Conservation (phyloP, 2,797 vertebrate species). For the Glossophaga mutica region DNA sequence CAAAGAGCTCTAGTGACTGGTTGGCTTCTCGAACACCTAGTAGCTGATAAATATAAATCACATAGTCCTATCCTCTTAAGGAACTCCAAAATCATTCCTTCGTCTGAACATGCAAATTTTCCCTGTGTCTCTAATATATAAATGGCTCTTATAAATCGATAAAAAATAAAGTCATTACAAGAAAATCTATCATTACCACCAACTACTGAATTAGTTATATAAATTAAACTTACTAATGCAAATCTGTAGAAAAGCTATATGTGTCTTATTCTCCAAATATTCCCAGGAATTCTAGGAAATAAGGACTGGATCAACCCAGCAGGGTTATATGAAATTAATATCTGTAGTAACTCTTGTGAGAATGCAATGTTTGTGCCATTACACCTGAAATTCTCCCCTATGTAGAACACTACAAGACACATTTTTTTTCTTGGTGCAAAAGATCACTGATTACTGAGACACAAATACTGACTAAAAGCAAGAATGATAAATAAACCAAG, state of each 20-base stretch:
- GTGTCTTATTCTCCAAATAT: background rate
- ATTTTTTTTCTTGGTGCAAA: background rate
- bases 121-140: background rate
- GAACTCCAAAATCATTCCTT: background rate
- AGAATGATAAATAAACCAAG: background rate
- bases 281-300: background rate
- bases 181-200: background rate
- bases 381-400: background rate
- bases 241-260: background rate
- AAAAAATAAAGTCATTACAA: background rate
- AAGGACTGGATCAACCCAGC: background rate
- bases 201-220: background rate
- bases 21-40: background rate
- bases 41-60: background rate
- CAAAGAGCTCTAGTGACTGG: background rate
- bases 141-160: slow-evolving; percentile 24
- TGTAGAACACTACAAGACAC: background rate
- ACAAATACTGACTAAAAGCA: slow-evolving; percentile 19
- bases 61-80: background rate
- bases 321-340: background rate
- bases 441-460: background rate
- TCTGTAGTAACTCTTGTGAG: background rate
- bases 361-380: background rate
- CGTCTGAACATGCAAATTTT: background rate
- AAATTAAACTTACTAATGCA: background rate